Percentiles rank a stretch among this genome's conserved stretches.
These are phyloP conservation scores for Hydrotaea cyrtoneurina DNA, from an alignment of 2,888 invertebrate genomes.

Conservation along the genomic window DNA sequence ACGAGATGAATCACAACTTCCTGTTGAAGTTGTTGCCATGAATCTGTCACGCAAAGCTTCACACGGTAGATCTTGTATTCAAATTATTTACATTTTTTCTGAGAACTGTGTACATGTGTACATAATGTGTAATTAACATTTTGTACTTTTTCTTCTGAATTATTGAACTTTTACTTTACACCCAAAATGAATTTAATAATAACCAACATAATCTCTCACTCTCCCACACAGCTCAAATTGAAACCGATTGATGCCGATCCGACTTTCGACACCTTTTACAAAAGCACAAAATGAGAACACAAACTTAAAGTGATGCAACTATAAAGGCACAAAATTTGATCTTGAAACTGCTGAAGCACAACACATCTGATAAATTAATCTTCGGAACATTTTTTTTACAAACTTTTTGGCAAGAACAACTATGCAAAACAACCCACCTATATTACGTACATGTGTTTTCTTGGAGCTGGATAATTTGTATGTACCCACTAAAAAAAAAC, in stretches of 20 bases:
- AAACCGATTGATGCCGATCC: neutral
- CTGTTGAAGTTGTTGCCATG: neutral
- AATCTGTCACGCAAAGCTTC: neutral
- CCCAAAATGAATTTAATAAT: neutral
- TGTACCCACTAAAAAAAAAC: constrained; percentile 17
- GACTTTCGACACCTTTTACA: constrained; percentile 1
- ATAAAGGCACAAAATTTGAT: constrained; percentile 55
- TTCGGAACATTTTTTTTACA: constrained; percentile 14
- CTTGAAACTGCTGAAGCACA: constrained; percentile 44
- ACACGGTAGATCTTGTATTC: neutral
- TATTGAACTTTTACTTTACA: neutral
- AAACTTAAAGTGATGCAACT: neutral
- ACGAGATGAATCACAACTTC: neutral
- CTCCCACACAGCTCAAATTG: constrained; percentile 53
- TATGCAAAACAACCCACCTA: constrained; percentile 36
- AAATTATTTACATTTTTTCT: neutral
- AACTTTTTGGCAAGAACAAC: constrained; percentile 34
- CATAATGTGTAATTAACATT: too few species aligned
- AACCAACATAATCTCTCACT: neutral
- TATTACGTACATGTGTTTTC: constrained; percentile 38
- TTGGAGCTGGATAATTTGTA: constrained; percentile 21
- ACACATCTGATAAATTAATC: constrained; percentile 14
- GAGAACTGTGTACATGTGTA: too few species aligned
- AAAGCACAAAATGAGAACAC: constrained; percentile 52
- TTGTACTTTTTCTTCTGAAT: too few species aligned